Percentiles rank a stretch among this genome's conserved stretches.
phyloP scores from a whole-genome alignment of 2,888 invertebrate species.

The Andrena flavipes region DNA sequence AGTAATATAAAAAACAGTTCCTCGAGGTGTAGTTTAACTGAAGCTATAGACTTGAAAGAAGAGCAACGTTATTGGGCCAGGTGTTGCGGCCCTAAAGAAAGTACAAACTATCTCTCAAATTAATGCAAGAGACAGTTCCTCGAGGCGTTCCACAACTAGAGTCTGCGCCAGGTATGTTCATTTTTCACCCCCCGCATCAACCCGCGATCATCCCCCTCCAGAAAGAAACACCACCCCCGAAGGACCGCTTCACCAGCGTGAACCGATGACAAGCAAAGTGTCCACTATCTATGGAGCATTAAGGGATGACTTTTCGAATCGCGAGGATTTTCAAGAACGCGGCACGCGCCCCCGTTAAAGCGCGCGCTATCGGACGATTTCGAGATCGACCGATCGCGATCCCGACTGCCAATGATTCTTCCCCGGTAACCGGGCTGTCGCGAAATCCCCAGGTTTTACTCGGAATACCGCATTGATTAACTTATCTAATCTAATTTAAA shows the following conservation, averaged over 20 bases:
- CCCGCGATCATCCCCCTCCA: no score
- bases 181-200: background rate
- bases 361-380: constrained; percentile 20
- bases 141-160: no score
- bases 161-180: background rate
- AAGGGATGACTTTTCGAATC: constrained; percentile 27
- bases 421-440: constrained; percentile 62
- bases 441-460: constrained; percentile 81
- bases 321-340: constrained; percentile 38
- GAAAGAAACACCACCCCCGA: no score
- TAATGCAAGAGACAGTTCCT: no score
- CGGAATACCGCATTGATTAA: constrained; percentile 83
- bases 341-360: constrained; percentile 55
- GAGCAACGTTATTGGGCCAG: no score
- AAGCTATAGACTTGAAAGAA: no score
- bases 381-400: constrained; percentile 59
- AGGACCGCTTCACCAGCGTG: no score
- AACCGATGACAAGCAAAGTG: background rate
- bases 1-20: no score
- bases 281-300: constrained; percentile 29
- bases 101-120: no score
- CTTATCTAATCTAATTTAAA: constrained; percentile 84
- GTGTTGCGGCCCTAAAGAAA: no score
- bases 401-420: constrained; percentile 67
- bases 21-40: no score